Evolutionary conservation across 1,140 invertebrate species (phyloP).

Genomic region (Drosophila persimilis): DNA sequence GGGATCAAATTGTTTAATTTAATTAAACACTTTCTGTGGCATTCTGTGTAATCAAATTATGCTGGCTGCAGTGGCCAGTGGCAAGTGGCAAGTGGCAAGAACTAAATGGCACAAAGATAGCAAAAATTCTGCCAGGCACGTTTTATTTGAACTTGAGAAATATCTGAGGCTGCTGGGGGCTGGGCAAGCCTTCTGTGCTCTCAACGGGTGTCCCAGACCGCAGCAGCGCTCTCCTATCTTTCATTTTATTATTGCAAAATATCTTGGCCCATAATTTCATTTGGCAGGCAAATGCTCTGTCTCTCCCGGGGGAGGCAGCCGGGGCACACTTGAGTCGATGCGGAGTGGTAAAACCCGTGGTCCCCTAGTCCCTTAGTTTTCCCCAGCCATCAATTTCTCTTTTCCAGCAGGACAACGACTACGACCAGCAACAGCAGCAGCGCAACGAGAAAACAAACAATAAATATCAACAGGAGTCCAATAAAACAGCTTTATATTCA

Average conservation of each 20-base stretch:
- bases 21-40: constrained; percentile 6
- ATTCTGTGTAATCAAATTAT: constrained; percentile 30
- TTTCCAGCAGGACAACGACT: constrained; percentile 49
- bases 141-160: constrained; percentile 43
- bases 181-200: background rate
- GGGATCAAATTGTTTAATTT: constrained; percentile 17
- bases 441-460: constrained; percentile 18
- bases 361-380: constrained; percentile 2
- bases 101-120: constrained; percentile 36
- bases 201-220: constrained; percentile 52
- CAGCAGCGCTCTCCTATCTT: constrained; percentile 15
- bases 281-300: constrained; percentile 42
- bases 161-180: background rate
- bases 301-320: constrained; percentile 26
- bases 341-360: constrained; percentile 5
- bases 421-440: constrained; percentile 8
- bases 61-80: constrained; percentile 21
- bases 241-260: constrained; percentile 52
- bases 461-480: constrained; percentile 45
- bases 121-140: constrained; percentile 57
- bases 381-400: constrained; percentile 32
- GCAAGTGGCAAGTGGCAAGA: constrained; percentile 23
- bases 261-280: constrained; percentile 66
- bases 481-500: constrained; percentile 47
- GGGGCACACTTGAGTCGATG: constrained; percentile 65